Conservation (phyloP, 2,888 invertebrate species). For the Bedellia somnulentella region DNA sequence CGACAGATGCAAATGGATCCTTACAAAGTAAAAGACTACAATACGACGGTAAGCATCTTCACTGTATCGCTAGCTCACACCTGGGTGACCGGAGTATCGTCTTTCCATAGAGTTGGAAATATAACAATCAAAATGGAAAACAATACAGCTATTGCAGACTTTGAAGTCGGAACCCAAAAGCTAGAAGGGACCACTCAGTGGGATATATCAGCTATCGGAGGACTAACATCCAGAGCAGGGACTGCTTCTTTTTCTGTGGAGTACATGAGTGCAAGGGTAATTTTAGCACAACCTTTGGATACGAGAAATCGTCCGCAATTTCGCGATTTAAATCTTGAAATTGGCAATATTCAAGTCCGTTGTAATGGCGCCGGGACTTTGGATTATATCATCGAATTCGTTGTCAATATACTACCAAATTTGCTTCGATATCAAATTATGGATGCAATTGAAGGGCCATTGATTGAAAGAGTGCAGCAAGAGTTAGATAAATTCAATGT, state of each 20-base stretch:
- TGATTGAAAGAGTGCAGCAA: conserved; percentile 72
- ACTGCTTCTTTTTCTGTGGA: conserved; percentile 78
- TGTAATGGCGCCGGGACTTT: conserved; percentile 85
- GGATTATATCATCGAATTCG: conserved; percentile 81
- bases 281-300: conserved; percentile 76
- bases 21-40: conserved; percentile 71
- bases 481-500: conserved; percentile 74
- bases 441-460: conserved; percentile 79
- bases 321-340: conserved; percentile 74
- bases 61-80: conserved; percentile 72
- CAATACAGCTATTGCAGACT: conserved; percentile 65
- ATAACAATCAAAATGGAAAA: conserved; percentile 73
- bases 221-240: conserved; percentile 70
- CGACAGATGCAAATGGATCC: conserved; percentile 72
- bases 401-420: conserved; percentile 82
- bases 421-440: conserved; percentile 84
- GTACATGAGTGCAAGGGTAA: conserved; percentile 70
- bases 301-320: conserved; percentile 72
- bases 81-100: conserved; percentile 77
- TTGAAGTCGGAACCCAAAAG: conserved; percentile 80
- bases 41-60: conserved; percentile 70
- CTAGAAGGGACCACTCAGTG: conserved; percentile 77
- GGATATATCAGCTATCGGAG: conserved; percentile 71
- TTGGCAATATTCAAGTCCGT: conserved; percentile 83
- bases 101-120: conserved; percentile 81